Evolutionary conservation across 1,140 invertebrate species (phyloP).

Genomic region (Aphelinus certus): DNA sequence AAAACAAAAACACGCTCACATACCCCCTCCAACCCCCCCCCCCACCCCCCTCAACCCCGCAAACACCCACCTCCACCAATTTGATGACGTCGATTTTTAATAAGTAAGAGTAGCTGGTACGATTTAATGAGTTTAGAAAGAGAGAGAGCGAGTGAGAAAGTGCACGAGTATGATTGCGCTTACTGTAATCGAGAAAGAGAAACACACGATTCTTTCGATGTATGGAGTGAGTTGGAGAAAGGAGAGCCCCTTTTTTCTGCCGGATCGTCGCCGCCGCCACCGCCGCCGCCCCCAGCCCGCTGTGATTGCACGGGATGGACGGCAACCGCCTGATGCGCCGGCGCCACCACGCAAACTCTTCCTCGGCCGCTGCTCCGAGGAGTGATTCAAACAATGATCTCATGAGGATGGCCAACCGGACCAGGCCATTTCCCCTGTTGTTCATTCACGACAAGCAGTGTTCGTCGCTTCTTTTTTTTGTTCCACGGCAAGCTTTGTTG

Average conservation of each 20-base stretch:
- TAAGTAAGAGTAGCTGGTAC: slow-evolving; percentile 17
- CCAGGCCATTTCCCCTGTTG: slow-evolving; percentile 23
- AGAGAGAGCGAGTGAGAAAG: slow-evolving; percentile 3
- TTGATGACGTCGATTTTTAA: background rate
- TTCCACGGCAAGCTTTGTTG: no score
- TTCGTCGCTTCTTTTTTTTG: background rate
- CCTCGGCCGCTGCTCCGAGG: slow-evolving; percentile 25
- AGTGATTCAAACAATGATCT: slow-evolving; percentile 36
- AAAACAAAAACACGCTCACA: background rate
- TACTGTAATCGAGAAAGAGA: slow-evolving; percentile 27
- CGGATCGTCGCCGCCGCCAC: background rate
- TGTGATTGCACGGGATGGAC: no score
- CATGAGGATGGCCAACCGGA: slow-evolving; percentile 18
- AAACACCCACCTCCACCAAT: background rate
- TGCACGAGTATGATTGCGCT: slow-evolving; percentile 20
- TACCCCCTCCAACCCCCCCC: background rate
- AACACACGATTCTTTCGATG: background rate
- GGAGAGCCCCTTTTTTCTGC: slow-evolving; percentile 23
- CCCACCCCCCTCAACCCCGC: background rate
- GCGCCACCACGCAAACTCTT: slow-evolving; percentile 12
- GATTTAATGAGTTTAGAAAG: slow-evolving; percentile 1
- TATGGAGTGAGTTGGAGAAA: background rate
- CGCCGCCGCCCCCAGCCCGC: no score
- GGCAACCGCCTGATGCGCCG: background rate
- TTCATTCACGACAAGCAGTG: background rate